These are phyloP conservation scores for Balanococcus diminutus DNA, from an alignment of 2,888 invertebrate species.

Conservation along the genomic window DNA sequence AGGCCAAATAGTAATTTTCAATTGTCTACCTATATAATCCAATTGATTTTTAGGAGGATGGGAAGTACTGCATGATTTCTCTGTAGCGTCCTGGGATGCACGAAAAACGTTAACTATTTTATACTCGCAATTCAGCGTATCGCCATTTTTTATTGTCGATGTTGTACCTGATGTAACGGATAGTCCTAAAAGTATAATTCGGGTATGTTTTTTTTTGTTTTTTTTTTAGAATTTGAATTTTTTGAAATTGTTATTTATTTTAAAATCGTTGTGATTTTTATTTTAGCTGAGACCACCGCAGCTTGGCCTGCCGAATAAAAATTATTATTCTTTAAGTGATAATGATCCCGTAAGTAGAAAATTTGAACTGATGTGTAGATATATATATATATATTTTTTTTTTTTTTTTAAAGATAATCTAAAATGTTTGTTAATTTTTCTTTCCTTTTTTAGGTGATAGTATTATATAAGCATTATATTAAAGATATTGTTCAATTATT, in stretches of 20 bases:
- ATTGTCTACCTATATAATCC: not conserved
- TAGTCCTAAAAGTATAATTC: conserved; percentile 63
- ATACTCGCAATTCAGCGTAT: conserved; percentile 64
- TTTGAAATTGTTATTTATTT: too few species aligned
- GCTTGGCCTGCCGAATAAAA: conserved; percentile 35
- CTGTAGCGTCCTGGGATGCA: conserved; percentile 62
- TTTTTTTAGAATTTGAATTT: not conserved
- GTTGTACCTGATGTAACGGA: conserved; percentile 65
- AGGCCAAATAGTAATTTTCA: conserved; percentile 60
- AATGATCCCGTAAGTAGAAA: conserved; percentile 12
- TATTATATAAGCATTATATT: conserved; percentile 65
- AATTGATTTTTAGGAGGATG: conserved; percentile 65
- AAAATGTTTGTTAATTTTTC: not conserved
- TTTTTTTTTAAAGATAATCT: too few species aligned
- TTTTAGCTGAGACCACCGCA: conserved; percentile 37
- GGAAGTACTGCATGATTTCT: conserved; percentile 64
- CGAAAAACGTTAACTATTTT: conserved; percentile 62
- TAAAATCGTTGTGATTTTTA: not conserved
- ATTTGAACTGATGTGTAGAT: not conserved
- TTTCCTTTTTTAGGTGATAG: conserved; percentile 61
- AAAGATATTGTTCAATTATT: conserved; percentile 64
- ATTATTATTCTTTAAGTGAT: conserved; percentile 15
- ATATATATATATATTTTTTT: too few species aligned
- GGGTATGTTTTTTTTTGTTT: conserved; percentile 60
- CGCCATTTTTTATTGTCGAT: conserved; percentile 65